phyloP scores from a whole-genome alignment of 2,797 vertebrate species.

The Spatula clypeata region DNA sequence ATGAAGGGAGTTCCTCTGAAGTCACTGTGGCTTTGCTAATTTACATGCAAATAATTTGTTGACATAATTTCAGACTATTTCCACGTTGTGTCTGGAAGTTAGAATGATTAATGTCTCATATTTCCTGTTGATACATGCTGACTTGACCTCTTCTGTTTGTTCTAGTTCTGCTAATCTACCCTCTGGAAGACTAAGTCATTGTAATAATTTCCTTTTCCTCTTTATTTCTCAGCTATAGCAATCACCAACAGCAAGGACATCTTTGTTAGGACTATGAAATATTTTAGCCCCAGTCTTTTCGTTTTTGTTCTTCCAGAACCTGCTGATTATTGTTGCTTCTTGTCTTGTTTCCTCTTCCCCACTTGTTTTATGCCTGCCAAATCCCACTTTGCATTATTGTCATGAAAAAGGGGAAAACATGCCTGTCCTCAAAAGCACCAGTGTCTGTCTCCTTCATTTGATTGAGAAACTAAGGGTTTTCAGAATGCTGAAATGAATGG shows the following conservation, averaged over 20 bases:
- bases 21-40: conserved; percentile 2
- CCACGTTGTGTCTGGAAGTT: neutral
- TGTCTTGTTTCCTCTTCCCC: accelerated
- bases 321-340: neutral
- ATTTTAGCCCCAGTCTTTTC: neutral
- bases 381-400: neutral
- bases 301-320: neutral
- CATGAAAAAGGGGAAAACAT: neutral
- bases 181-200: neutral
- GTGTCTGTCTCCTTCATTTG: neutral
- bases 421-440: neutral
- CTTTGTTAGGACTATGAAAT: neutral
- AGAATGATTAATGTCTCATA: neutral
- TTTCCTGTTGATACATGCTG: conserved; percentile 12
- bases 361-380: neutral
- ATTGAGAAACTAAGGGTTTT: neutral
- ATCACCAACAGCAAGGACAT: neutral
- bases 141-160: neutral
- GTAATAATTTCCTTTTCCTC: neutral
- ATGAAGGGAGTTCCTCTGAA: neutral
- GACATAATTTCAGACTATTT: neutral
- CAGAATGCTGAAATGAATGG: neutral
- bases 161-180: neutral
- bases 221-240: neutral
- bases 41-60: neutral